Conservation (phyloP, 2,888 invertebrate genomes). For the Diarsia dahlii region DNA sequence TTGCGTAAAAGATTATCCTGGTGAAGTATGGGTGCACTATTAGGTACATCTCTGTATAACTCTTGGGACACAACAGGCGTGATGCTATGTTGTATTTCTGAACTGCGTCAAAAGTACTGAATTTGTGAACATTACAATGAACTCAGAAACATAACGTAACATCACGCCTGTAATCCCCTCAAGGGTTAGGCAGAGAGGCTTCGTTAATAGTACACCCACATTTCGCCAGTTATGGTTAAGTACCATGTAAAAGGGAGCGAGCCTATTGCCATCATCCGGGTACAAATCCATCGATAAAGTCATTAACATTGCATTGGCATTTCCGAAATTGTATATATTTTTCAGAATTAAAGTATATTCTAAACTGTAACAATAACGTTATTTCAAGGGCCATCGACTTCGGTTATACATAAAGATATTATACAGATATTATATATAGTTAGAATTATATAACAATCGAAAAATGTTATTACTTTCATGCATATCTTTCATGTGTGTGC, state of each 20-base stretch:
- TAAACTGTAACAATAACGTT: constrained; percentile 5
- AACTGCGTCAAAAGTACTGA: no score
- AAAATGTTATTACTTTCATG: background rate
- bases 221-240: no score
- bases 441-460: constrained; percentile 24
- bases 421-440: background rate
- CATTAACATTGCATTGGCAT: background rate
- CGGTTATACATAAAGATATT: constrained; percentile 12
- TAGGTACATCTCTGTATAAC: no score
- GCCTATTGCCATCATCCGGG: no score
- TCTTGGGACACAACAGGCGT: no score
- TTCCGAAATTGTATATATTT: background rate
- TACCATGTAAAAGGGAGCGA: no score
- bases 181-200: no score
- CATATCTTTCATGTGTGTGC: background rate
- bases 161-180: no score
- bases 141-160: no score
- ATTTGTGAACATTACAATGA: no score
- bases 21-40: background rate
- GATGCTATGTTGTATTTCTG: no score
- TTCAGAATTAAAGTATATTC: background rate
- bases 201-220: no score
- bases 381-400: constrained; percentile 1
- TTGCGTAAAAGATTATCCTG: background rate
- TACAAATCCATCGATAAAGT: background rate